These are phyloP conservation scores for Boulengeromyrus knoepffleri DNA, from an alignment of 2,113 vertebrate species.

Conservation along the genomic window DNA sequence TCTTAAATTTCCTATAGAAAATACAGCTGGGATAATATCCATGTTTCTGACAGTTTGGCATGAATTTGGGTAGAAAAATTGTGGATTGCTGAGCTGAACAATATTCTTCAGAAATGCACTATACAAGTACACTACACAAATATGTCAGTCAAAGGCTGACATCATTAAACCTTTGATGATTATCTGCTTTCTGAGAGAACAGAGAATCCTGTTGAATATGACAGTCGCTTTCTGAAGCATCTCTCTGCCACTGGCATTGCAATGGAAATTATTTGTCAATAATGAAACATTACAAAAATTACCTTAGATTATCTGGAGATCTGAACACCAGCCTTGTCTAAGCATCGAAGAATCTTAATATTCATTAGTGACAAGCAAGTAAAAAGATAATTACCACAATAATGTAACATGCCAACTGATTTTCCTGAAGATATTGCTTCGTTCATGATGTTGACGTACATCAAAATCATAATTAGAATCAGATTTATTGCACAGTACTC, in stretches of 20 bases:
- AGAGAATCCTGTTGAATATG: background rate
- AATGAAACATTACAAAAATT: slow-evolving; percentile 9
- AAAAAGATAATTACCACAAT: background rate
- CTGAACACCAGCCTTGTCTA: background rate
- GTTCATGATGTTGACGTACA: background rate
- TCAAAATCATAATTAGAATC: background rate
- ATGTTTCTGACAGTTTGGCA: background rate
- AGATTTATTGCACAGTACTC: background rate
- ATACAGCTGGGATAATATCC: background rate
- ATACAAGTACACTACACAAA: background rate
- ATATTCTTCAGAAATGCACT: background rate
- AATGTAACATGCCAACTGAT: background rate
- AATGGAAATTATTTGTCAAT: background rate
- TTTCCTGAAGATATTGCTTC: background rate
- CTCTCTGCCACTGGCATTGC: background rate
- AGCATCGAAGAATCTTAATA: background rate
- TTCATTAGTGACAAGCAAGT: background rate
- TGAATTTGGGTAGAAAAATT: background rate
- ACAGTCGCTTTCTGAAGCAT: background rate
- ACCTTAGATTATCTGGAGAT: background rate
- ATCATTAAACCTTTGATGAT: background rate
- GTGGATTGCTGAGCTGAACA: background rate
- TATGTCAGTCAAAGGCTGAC: background rate
- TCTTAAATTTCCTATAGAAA: background rate
- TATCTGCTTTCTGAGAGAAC: background rate